A percentile compares a stretch with the other conserved stretches of the same genome.
Evolutionary conservation across 2,888 invertebrate species (phyloP).

Genomic region (Tipula helvola): DNA sequence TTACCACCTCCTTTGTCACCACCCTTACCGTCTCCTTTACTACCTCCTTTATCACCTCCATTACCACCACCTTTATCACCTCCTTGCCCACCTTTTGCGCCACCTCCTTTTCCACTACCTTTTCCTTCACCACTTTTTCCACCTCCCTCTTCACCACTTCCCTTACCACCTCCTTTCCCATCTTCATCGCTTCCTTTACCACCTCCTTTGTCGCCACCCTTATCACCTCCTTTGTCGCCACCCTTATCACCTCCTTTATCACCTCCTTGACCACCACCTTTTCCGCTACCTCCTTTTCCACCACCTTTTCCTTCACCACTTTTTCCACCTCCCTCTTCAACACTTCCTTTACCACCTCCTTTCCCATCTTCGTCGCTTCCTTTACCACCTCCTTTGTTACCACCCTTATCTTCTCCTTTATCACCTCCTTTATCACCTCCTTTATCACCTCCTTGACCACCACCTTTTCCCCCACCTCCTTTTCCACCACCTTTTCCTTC

Average conservation of each 20-base stretch:
- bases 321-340: slow-evolving; percentile 10
- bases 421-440: slow-evolving; percentile 11
- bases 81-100: too few species aligned
- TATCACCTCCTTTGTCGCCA: not conserved
- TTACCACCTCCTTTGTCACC: slow-evolving; percentile 16
- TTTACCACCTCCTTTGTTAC: slow-evolving; percentile 19
- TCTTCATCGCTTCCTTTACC: too few species aligned
- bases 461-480: not conserved
- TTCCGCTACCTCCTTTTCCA: slow-evolving; percentile 13
- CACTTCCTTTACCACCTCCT: not conserved
- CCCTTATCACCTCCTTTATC: not conserved
- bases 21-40: not conserved
- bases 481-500: not conserved
- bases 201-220: too few species aligned
- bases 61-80: too few species aligned
- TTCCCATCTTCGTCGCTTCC: slow-evolving; percentile 6
- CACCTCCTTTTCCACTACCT: too few species aligned
- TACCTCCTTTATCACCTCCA: not conserved
- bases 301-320: not conserved
- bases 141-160: too few species aligned
- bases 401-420: slow-evolving; percentile 16
- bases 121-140: too few species aligned
- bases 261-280: not conserved
- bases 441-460: not conserved
- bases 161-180: too few species aligned